Evolutionary conservation across 2,113 vertebrate genomes (phyloP), one percentile per base, ranked within the genome.

Genomic region (Rhabdomys dilectus): DNA sequence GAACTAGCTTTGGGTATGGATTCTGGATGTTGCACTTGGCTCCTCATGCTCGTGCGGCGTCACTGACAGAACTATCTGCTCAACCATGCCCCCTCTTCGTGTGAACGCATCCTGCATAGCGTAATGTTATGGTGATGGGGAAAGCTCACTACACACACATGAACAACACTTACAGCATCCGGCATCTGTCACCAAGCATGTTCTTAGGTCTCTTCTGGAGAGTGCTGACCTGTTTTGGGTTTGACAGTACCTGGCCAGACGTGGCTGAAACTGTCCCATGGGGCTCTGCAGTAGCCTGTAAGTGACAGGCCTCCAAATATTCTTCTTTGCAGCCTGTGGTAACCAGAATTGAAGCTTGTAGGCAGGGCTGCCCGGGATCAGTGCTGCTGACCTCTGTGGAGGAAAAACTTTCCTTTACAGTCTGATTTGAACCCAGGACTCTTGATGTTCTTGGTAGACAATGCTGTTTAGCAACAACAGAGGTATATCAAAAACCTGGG

Each of bases 241-340:
- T 16, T 72, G 36, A 31, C 19, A 34, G 5, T 3, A 39, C 12
- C 91, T 5, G n/a, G 26, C 58, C 12, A 3, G 1, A 1, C 1
- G 0, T 29, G 62, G 36, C 42, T 53, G 58, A 26, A 15, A 31
- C 0, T 5, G 11, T n/a, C 77, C 12, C 5, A 1, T 0, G 0
- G 0, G 42, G 16, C 39, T 53, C 31, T 16, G 22, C 3, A 3
- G 45, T 29, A 3, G 0, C 39, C 24, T 13, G 0, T 7, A 13
- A 31, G 1, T 3, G 39, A 29, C 88, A 19, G 62, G 8, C 19
- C 72, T 0, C 1, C 21, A 48, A 10, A 31, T 7, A 42, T 13
- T 26, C 10, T 48, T 7, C 22, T 16, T 81, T 17, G 78, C 3
- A 3, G 73, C 77, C n/a, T 4, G 8, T 34, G 12, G 2, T 0